A percentile compares a stretch with the other conserved stretches of the same genome.
Evolutionary conservation across 2,797 vertebrate species (phyloP).

Genomic region (Tolypeutes matacus): DNA sequence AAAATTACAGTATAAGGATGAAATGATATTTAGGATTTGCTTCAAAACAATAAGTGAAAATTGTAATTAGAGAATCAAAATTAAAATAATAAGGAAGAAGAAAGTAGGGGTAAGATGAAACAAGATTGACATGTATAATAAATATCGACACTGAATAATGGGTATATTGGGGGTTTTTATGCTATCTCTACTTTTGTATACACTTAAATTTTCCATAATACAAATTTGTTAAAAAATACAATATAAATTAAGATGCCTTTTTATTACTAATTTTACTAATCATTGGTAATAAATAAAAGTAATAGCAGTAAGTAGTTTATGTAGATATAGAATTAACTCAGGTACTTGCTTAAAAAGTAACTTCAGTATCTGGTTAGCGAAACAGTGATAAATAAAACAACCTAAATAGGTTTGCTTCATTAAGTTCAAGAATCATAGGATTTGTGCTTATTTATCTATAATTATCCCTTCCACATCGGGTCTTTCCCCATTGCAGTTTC

Average conservation of each 20-base stretch:
- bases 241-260: constrained; percentile 52
- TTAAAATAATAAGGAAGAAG: not conserved
- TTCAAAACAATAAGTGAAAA: not conserved
- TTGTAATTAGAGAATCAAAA: too few species aligned
- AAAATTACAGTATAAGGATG: not conserved
- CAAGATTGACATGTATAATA: not conserved
- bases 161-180: not conserved
- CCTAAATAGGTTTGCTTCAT: not conserved
- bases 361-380: not conserved
- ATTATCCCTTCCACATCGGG: too few species aligned
- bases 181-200: not conserved
- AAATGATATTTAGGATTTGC: not conserved
- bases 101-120: not conserved
- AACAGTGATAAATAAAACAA: not conserved
- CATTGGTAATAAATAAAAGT: constrained; percentile 30
- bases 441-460: not conserved
- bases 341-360: not conserved
- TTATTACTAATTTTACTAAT: constrained; percentile 51
- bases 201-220: constrained; percentile 22
- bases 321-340: constrained; percentile 51
- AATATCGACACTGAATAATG: not conserved
- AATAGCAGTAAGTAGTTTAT: constrained; percentile 34
- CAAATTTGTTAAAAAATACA: not conserved
- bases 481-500: too few species aligned
- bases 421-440: not conserved